Base-by-base conservation (phyloP, 2,797 vertebrate species). In the Tamandua tetradactyla region DNA sequence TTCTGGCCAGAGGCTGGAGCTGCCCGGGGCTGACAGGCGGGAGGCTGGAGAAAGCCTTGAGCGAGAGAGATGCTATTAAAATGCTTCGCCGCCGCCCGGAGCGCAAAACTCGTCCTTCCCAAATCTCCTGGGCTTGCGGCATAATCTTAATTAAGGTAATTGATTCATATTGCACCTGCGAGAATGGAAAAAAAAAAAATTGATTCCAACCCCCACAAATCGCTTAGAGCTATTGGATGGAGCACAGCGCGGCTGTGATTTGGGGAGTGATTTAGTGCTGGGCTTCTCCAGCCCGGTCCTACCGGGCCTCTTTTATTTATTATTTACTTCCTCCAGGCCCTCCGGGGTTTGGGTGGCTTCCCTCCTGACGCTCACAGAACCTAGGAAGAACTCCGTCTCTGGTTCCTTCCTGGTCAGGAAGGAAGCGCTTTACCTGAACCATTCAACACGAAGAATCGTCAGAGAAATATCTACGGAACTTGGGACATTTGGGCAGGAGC, bases 131-230 rank as follows among this genome's bases (percentile, higher is more conserved):
- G 98, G 98, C 96, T 98, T 97, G 98, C 89, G 93, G 98, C 98
- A 98, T 98, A 98, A 98, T 98, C 98, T 98, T 98, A 98, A 99
- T 99, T 98, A 98, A 98, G 98, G 98, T 98, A 98, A 98, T 98
- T 98, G 98, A 99, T 98, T 98, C 98, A 98, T 98, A 98, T 98
- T 98, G 98, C 98, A 98, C 98, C 98, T 98, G 98, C 98, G 98
- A 98, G 98, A 98, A 97, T 91, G 91, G 91, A 66, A 95, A 79
- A 94, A 82, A 81, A 82, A 81, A 97, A 97, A 98, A 97, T 97
- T 97, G 94, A 98, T 97, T 97, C 95, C 97, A 97, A 96, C 94
- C 97, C 95, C 89, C 92, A 97, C 97, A 97, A 97, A 98, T 97
- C 93, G 98, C 98, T 98, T 94, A 89, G 93, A 98, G 98, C 98